Base-by-base conservation (phyloP, 2,113 vertebrate genomes). In the Ailurus styani region DNA sequence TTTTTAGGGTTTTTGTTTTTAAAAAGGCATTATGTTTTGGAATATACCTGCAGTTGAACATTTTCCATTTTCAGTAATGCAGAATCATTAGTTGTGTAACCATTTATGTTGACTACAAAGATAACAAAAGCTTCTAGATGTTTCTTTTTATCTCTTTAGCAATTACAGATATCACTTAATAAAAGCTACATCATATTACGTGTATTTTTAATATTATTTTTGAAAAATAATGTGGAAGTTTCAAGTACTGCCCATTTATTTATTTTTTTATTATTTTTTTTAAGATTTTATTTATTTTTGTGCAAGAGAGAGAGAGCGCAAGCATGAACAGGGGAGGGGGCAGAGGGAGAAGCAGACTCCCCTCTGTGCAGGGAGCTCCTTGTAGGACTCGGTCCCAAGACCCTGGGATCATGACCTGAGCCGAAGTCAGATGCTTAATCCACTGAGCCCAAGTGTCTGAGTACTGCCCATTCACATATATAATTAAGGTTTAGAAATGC, bases 61-160 rank as follows among this genome's bases (percentile, higher is more conserved):
- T 50, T 94, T 96, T 54, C 96, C 98, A 12, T 98, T 94, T 98
- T 97, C 91, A 97, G 87, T 37, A 97, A 55, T 42, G 20, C 60
- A 88, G 93, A 96, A 95, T 34, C n/a, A 82, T 75, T 97, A 93
- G 18, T 62, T 96, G 25, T 97, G 13, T 96, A 96, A 83, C 66
- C 66, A 85, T 82, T 97, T 68, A 47, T 97, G 45, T 66, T 89
- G 87, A 64, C 31, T 90, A 91, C 57, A 87, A 86, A 93, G 45
- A 89, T 91, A 96, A 72, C 17, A 31, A 91, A 92, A 62, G 0
- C 0, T 90, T 97, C 34, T 97, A 27, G 93, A 91, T 37, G 60
- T 91, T 98, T 90, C 54, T 96, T 62, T 82, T 79, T 60, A 96
- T 98, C 97, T 98, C 97, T 96, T 95, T 96, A 95, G 97, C 95